Evolutionary conservation across 2,797 vertebrate genomes (phyloP), one percentile per base, ranked within the genome.

Genomic region (Neosalanx taihuensis): DNA sequence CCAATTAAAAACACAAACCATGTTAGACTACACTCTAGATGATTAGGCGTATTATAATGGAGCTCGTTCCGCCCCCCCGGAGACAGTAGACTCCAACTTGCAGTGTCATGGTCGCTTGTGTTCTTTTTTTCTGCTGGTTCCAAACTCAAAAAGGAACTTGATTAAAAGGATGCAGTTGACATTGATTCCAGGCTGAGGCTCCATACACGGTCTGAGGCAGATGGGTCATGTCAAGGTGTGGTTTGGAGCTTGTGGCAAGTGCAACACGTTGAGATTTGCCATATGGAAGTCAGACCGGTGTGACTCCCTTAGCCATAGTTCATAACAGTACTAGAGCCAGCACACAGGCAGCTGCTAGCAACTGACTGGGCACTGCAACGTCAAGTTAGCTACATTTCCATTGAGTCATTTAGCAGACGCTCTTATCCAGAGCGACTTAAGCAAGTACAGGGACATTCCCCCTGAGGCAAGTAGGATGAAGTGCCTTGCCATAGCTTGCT

Each of bases 221-320:
- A 23, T 23, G 23, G 37, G 20, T 18, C 13, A 1, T 26, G 64
- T 23, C 30, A 58, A 26, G 29, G 6, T 65, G 58, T 53, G 18
- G 64, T 35, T 56, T 17, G 71, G 37, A 6, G 3, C 57, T 10
- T 6, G 23, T 37, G 65, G 65, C 66, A 57, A 69, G 46, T 33
- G 57, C 31, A 37, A 41, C 59, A 53, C 57, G 41, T 56, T 56
- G 60, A 51, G 17, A 59, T 20, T 29, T 33, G 53, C 57, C 73
- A 66, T 70, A 51, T 65, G 51, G 62, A 26, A 41, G 56, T 35
- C 10, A 26, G 41, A 62, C 41, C 23, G 15, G 61, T 26, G 26
- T n/a, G 67, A 31, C 17, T 41, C 65, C 71, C 66, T 70, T 70
- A 67, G 26, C 68, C 46, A 30, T 60, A 41, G 51, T 64, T 63